A percentile compares a stretch with the other conserved stretches of the same genome.
phyloP scores from a whole-genome alignment of 2,113 vertebrate genomes.

The Formicarius rufipectus region DNA sequence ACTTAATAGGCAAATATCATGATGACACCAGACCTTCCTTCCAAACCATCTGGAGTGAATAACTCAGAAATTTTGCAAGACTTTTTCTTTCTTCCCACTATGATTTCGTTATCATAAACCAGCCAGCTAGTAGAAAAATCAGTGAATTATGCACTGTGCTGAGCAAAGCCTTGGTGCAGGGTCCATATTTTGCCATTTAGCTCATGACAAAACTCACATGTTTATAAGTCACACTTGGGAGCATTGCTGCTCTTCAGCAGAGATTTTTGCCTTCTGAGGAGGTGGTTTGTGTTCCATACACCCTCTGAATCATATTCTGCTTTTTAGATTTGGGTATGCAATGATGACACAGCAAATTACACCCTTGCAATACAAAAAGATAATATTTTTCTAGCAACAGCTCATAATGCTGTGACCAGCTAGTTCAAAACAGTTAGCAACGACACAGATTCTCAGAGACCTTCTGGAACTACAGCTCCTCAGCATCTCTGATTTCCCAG shows the following conservation, averaged over 20 bases:
- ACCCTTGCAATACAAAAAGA: background rate
- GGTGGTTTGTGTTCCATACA: background rate
- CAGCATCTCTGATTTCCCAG: background rate
- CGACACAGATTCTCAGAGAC: background rate
- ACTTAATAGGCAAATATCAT: background rate
- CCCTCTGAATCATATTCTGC: slow-evolving; percentile 35
- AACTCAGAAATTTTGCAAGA: background rate
- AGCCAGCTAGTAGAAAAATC: background rate
- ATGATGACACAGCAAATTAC: slow-evolving; percentile 35
- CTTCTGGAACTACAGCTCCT: background rate
- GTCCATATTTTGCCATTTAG: background rate
- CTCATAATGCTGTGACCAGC: background rate
- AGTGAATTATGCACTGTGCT: background rate
- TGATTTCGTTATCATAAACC: background rate
- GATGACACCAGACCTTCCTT: background rate
- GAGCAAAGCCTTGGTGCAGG: background rate
- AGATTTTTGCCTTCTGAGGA: slow-evolving; percentile 21
- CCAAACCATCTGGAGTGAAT: background rate
- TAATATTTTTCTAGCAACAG: slow-evolving; percentile 30
- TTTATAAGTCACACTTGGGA: background rate
- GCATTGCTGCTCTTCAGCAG: background rate
- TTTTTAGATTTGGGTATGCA: background rate
- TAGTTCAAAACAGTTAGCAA: background rate
- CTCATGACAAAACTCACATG: background rate
- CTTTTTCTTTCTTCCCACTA: background rate